Conservation (phyloP, 2,888 invertebrate species). For the Lydus trimaculatus region DNA sequence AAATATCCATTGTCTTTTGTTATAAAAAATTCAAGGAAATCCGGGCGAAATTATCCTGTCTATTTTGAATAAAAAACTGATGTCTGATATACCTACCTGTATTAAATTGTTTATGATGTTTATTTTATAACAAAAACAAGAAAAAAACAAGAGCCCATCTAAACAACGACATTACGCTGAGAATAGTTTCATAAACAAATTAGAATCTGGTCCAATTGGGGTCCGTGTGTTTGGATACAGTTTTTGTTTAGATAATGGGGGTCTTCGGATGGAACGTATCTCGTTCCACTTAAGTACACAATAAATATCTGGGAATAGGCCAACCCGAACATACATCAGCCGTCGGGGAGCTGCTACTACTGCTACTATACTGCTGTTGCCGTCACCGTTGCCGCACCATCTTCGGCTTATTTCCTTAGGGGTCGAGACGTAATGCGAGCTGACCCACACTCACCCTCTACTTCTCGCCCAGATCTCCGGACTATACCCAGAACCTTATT, state of each 20-base stretch:
- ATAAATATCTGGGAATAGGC: constrained; percentile 60
- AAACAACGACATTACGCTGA: constrained; percentile 36
- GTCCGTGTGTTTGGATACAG: constrained; percentile 41
- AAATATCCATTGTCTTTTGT: constrained; percentile 9
- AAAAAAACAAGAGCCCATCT: not conserved
- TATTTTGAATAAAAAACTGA: not conserved
- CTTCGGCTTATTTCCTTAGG: constrained; percentile 57
- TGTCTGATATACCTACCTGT: not conserved
- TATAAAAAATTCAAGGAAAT: not conserved
- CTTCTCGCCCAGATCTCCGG: constrained; percentile 27
- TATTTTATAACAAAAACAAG: not conserved
- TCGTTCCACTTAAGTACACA: constrained; percentile 61
- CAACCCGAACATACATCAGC: constrained; percentile 56
- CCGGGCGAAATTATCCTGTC: not conserved
- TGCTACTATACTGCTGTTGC: constrained; percentile 12
- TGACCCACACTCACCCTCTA: constrained; percentile 30
- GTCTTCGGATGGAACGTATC: constrained; percentile 46
- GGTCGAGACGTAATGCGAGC: constrained; percentile 54
- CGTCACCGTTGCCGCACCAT: constrained; percentile 44
- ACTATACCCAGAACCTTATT: constrained; percentile 31
- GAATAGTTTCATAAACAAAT: constrained; percentile 42
- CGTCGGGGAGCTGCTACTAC: constrained; percentile 46
- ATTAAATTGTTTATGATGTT: constrained; percentile 25
- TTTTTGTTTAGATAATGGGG: constrained; percentile 52
- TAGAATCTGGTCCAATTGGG: constrained; percentile 30